Conservation (phyloP, 2,888 invertebrate species). For the Stratiomys singularior region DNA sequence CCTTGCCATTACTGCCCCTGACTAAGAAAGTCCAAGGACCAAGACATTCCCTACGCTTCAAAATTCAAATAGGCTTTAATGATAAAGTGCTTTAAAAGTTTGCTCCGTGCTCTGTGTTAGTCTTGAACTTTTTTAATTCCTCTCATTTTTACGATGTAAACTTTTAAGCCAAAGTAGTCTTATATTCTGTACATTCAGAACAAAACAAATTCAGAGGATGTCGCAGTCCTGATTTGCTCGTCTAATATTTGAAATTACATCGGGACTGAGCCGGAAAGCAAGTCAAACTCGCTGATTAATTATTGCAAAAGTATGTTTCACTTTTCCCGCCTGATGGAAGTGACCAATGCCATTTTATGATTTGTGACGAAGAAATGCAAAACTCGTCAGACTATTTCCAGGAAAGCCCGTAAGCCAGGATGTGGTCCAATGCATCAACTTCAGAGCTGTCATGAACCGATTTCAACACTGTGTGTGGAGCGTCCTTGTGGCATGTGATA, state of each 20-base stretch:
- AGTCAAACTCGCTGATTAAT: not conserved
- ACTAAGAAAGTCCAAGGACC: constrained; percentile 27
- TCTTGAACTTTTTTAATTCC: constrained; percentile 47
- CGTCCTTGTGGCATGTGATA: too few species aligned
- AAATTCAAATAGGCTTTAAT: constrained; percentile 54
- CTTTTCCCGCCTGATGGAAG: not conserved
- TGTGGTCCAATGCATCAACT: too few species aligned
- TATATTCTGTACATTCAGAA: constrained; percentile 9
- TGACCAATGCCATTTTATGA: too few species aligned
- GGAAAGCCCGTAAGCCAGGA: too few species aligned
- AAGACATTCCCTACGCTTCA: constrained; percentile 34
- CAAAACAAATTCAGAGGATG: not conserved
- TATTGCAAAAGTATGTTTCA: not conserved
- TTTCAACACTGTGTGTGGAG: too few species aligned
- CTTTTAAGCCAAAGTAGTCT: constrained; percentile 45
- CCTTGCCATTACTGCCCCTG: constrained; percentile 1
- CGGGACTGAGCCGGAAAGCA: not conserved
- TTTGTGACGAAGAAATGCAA: too few species aligned
- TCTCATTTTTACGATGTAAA: constrained; percentile 49
- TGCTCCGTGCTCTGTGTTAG: constrained; percentile 44
- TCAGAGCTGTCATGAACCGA: too few species aligned
- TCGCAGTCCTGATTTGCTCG: not conserved
- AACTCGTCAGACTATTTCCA: too few species aligned
- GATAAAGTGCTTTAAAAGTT: constrained; percentile 52
- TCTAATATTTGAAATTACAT: not conserved